Evolutionary conservation across 1,140 invertebrate species (phyloP), one percentile per base, ranked within the genome.

Genomic region (Triops longicaudatus): DNA sequence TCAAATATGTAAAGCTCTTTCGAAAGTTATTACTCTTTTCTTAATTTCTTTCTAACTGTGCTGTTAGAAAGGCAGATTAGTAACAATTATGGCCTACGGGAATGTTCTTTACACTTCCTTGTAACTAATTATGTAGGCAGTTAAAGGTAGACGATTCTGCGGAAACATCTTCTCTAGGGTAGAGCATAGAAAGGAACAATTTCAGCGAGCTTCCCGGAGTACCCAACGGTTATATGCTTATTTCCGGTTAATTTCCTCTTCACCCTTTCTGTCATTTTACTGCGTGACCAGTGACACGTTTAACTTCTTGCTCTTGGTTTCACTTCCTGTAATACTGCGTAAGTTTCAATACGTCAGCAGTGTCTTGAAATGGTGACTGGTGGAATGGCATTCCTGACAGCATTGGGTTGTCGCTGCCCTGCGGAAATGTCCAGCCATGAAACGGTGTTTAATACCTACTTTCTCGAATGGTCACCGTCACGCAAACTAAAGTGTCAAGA

Each of bases 1-100:
- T 17, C 72, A 22, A n/a, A 42, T 50, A 79, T n/a, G 12, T 63
- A 22, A 74, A 79, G 27, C 27, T 17, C 77, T 37, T 41, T n/a
- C 14, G 42, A 28, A 72, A 44, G 17, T 63, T 22, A 11, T 28
- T 31, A 76, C 77, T 26, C 26, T 74, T 74, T 31, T 74, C 72
- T 44, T 26, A 42, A 27, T 74, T 41, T 74, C 27, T 22, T 10
- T 17, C 50, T 63, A 63, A 17, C 22, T 5, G 50, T 17, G 50
- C 2, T 63, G 10, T 63, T 63, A 6, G 50, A 63, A 22, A 63
- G 17, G 14, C 0, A 14, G 50, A 22, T 63, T 63, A 63, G 17
- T 63, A 5, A 63, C n/a, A 63, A 14, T 22, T 22, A n/a, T 63
- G 14, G 14, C 50, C 9, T 22, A 63, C 50, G 5, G 14, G 50